Evolutionary conservation across 2,113 vertebrate species (phyloP), one percentile per base, ranked within the genome.

Genomic region (Polyodon spathula): DNA sequence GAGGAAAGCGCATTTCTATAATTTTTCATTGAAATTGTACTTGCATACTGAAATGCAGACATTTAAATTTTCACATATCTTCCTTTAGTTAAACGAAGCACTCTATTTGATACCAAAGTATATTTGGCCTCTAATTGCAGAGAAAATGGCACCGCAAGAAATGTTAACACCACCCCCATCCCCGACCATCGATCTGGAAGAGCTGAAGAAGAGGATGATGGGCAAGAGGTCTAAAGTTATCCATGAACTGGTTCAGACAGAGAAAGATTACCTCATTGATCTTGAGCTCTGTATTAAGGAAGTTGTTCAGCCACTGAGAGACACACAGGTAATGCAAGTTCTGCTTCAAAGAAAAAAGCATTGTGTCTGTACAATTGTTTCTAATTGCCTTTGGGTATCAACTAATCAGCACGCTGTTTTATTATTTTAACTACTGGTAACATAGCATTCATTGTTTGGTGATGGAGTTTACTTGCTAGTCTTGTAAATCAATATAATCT

Each of bases 241-340:
- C 0, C 60, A 84, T 65, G 96, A 98, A 69, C 87, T 97, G 16
- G 64, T 94, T 43, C 92, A 95, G 82, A 98, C 96, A 0, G 96
- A 98, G 64, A 91, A 75, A 59, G 94, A 95, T 71, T 96, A 86
- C 60, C 81, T 93, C 70, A 89, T 68, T 0, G 87, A 93, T 54
- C 70, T 97, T 78, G 89, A 95, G 68, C 83, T 97, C 65, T 97
- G 92, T 63, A 82, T 97, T 67, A 84, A 68, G 69, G 90, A 94
- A 66, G 92, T 98, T 69, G 83, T 97, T 58, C 87, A 87, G 66
- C 96, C 95, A 17, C 76, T 98, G 40, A 83, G 90, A 65, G 82
- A 78, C 37, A 71, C 82, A 59, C 86, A 97, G 92, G 96, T 97
- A 85, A 82, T 76, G 44, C 2, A 46, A 46, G 44, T 14, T 46